Evolutionary conservation across 2,888 invertebrate genomes (phyloP).

Genomic region (Acanthosepion pharaonis): DNA sequence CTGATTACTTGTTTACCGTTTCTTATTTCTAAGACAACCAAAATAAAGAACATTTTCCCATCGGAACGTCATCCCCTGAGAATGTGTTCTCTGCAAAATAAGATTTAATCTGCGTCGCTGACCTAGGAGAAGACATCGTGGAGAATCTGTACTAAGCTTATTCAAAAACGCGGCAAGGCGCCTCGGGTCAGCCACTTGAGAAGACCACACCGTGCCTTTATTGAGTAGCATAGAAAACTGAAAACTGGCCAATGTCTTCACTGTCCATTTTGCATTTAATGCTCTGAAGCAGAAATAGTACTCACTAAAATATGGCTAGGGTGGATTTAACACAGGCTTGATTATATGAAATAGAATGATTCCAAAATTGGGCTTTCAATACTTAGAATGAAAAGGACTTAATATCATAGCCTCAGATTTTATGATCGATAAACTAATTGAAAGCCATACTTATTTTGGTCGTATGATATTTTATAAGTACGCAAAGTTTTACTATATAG

Average conservation of each 20-base stretch:
- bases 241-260: neutral
- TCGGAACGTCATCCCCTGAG: neutral
- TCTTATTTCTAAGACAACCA: neutral
- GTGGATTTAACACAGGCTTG: neutral
- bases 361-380: neutral
- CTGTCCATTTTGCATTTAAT: neutral
- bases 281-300: neutral
- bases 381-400: too few species aligned
- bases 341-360: neutral
- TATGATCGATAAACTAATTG: too few species aligned
- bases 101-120: neutral
- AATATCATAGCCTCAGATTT: too few species aligned
- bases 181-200: neutral
- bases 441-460: too few species aligned
- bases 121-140: neutral
- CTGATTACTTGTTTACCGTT: slow-evolving; percentile 23
- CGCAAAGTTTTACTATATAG: too few species aligned
- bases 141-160: neutral
- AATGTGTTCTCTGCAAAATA: neutral
- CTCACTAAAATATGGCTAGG: neutral
- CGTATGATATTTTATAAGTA: too few species aligned
- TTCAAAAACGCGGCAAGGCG: neutral
- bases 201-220: neutral
- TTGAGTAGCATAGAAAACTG: neutral
- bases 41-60: neutral